Evolutionary conservation across 2,888 invertebrate species (phyloP).

Genomic region (Drosophila anceps): DNA sequence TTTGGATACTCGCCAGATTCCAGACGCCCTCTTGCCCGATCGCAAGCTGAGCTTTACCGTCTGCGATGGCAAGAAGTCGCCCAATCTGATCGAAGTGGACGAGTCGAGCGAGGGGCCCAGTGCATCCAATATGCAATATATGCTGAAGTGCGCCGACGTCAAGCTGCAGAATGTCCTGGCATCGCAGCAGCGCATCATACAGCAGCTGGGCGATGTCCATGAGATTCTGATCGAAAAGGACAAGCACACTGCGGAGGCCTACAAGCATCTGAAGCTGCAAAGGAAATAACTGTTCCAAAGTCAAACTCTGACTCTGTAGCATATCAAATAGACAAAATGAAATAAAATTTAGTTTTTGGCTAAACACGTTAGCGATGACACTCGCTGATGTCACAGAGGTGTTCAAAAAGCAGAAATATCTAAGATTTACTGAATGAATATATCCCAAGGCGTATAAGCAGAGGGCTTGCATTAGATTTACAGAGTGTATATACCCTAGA

Average conservation of each 20-base stretch:
- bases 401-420: neutral
- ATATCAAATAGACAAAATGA: neutral
- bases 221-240: conserved; percentile 4
- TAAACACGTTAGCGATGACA: neutral
- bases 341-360: conserved; percentile 5
- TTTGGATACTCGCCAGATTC: neutral
- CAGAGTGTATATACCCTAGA: no score
- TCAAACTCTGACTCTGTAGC: neutral
- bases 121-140: neutral
- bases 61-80: conserved; percentile 30
- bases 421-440: no score
- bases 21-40: neutral
- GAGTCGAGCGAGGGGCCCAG: neutral
- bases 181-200: conserved; percentile 27
- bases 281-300: neutral
- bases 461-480: no score
- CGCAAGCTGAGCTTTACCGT: conserved; percentile 28
- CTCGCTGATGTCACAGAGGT: no score
- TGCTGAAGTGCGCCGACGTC: neutral
- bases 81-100: conserved; percentile 17
- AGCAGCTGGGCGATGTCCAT: neutral
- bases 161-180: conserved; percentile 36
- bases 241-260: neutral
- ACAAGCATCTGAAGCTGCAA: neutral
- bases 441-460: neutral